Conservation (phyloP, 2,888 invertebrate species). For the Tricholauxania praeusta region DNA sequence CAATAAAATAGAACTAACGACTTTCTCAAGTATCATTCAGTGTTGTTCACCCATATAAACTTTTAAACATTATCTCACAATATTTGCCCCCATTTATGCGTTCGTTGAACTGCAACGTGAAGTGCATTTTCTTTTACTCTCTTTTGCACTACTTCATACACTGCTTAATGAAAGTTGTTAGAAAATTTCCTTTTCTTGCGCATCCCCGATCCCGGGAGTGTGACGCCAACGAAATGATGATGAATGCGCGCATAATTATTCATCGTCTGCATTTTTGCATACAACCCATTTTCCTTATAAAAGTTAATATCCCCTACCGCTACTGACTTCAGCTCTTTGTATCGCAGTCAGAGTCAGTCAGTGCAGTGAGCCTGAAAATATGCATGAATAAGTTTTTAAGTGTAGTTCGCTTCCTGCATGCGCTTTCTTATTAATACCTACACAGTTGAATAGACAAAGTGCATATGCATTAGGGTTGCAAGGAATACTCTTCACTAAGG, state of each 20-base stretch:
- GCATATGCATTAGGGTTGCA: too few relatives aligned
- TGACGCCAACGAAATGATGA: too few relatives aligned
- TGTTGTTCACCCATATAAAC: slow-evolving; percentile 6
- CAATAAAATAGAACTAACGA: too few relatives aligned
- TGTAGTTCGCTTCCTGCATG: not conserved
- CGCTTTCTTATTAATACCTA: not conserved
- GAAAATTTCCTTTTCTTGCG: not conserved
- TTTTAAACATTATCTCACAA: not conserved
- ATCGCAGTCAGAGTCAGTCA: not conserved
- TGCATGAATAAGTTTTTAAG: slow-evolving; percentile 14
- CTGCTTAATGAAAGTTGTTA: slow-evolving; percentile 9
- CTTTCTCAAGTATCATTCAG: not conserved
- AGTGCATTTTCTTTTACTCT: not conserved
- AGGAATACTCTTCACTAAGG: too few relatives aligned
- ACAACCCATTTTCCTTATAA: not conserved
- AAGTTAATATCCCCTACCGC: not conserved
- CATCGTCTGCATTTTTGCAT: too few relatives aligned
- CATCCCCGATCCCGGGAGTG: too few relatives aligned
- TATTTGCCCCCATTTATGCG: not conserved
- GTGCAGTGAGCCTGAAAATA: slow-evolving; percentile 19
- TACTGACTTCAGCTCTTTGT: not conserved
- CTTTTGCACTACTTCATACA: too few relatives aligned
- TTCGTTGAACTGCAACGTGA: slow-evolving; percentile 22
- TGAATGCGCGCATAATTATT: too few relatives aligned
- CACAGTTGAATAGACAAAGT: not conserved